Conservation (phyloP, 2,113 vertebrate genomes). For the Butorides virescens region DNA sequence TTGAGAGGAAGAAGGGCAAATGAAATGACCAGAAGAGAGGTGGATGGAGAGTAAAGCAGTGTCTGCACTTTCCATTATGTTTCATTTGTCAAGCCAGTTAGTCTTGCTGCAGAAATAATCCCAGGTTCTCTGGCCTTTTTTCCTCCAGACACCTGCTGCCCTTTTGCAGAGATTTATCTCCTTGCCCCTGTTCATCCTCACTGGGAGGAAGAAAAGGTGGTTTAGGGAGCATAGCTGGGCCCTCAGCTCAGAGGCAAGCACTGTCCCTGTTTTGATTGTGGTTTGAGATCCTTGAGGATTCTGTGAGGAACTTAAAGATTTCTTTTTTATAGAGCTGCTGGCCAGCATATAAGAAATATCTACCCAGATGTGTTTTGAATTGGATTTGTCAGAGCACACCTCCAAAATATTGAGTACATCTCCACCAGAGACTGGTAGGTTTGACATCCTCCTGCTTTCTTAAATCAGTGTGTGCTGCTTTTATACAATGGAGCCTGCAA, state of each 20-base stretch:
- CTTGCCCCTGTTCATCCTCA: background rate
- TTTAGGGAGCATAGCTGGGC: background rate
- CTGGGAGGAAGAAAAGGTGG: background rate
- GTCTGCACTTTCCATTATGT: background rate
- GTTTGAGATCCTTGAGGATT: background rate
- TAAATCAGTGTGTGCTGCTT: background rate
- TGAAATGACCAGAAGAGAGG: conserved; percentile 17
- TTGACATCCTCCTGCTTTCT: background rate
- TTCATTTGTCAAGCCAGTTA: conserved; percentile 44
- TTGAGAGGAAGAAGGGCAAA: conserved; percentile 28
- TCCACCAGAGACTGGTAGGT: background rate
- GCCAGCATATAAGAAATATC: background rate
- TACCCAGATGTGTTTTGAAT: background rate
- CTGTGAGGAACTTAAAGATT: background rate
- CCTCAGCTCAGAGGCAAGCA: background rate
- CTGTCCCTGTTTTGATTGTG: background rate
- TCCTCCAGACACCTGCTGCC: conserved; percentile 12
- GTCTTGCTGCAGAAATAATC: conserved; percentile 50
- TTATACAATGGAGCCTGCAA: background rate
- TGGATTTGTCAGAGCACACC: background rate
- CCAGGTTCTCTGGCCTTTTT: background rate
- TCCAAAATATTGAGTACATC: background rate
- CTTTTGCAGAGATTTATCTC: background rate
- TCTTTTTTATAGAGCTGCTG: background rate
- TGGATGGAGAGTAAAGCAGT: background rate